Conservation (phyloP, 2,113 vertebrate species). For the Dascyllus trimaculatus region DNA sequence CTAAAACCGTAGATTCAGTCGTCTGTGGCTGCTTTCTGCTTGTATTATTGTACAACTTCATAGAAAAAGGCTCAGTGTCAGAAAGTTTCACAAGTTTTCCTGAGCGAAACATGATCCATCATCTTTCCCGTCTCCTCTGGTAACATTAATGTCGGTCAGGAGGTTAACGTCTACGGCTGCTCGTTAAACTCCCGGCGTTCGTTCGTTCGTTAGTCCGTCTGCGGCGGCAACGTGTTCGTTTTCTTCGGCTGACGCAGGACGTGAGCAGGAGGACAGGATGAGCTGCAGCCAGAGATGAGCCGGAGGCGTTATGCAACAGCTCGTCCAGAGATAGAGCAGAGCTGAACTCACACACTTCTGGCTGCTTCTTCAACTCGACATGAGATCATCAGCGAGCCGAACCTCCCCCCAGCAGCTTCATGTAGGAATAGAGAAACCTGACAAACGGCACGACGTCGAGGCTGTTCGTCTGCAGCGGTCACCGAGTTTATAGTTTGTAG, state of each 20-base stretch:
- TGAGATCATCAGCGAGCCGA: slow-evolving; percentile 56
- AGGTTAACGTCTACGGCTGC: slow-evolving; percentile 6
- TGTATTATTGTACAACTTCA: too few relatives aligned
- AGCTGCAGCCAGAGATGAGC: slow-evolving; percentile 55
- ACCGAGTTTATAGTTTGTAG: too few relatives aligned
- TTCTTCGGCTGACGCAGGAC: slow-evolving; percentile 50
- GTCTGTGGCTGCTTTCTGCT: too few relatives aligned
- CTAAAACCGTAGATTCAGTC: too few relatives aligned
- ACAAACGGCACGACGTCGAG: not conserved
- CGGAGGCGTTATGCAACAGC: slow-evolving; percentile 68
- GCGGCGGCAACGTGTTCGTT: not conserved
- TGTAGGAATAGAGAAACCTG: slow-evolving; percentile 37
- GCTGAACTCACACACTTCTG: slow-evolving; percentile 60
- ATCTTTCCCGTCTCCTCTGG: not conserved
- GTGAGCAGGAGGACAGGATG: slow-evolving; percentile 49
- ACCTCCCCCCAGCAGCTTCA: not conserved
- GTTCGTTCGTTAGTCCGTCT: slow-evolving; percentile 12
- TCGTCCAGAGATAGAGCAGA: slow-evolving; percentile 64
- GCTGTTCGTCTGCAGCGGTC: too few relatives aligned
- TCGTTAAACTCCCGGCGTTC: not conserved
- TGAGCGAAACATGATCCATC: not conserved
- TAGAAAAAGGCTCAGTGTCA: too few relatives aligned
- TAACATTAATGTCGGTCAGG: not conserved
- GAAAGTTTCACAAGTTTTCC: not conserved
- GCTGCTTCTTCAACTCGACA: slow-evolving; percentile 44